Evolutionary conservation across 2,113 vertebrate genomes (phyloP), one percentile per base, ranked within the genome.

Genomic region (Lepus timidus): DNA sequence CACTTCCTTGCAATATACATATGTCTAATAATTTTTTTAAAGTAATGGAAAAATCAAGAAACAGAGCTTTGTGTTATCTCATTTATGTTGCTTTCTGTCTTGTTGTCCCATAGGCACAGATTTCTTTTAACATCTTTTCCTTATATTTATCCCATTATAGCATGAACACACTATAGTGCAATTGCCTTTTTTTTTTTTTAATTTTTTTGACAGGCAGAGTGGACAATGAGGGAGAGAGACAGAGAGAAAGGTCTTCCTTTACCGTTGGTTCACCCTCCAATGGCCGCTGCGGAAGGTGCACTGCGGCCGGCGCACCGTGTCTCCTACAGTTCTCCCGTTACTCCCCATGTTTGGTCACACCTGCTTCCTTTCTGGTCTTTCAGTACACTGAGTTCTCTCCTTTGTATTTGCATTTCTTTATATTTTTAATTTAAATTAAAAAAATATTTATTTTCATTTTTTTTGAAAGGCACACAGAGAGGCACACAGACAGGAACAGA

Each of bases 111-210:
- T 33, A 23, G 9, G 61, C 11, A 80, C 16, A 67, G n/a, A 58
- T 6, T 31, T 65, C 5, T 13, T 19, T 73, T 3, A 39, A 33
- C 2, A 4, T 68, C 31, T 29, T 61, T 58, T 68, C 11, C 6
- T 6, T 39, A 1, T 23, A 13, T 9, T 55, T 55, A 58, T 3
- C 1, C 22, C 11, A 25, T 27, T 31, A 25, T 1, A 31, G 1
- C 22, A 74, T 14, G 23, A 67, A 65, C 22, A 33, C 11, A n/a
- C 14, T 39, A 3, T 51, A 4, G 65, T 44, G 51, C 29, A 58
- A 31, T 2, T 29, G 0, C 52, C 52, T 33, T 33, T 33, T 33
- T 33, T 33, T 33, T 33, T 33, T 33, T 33, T n/a, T n/a, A n/a
- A n/a, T n/a, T n/a, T 33, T 33, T 33, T 33, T 33, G 2, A 33